Base-by-base conservation (phyloP, 1,140 invertebrate genomes). In the Sitobion miscanthi region DNA sequence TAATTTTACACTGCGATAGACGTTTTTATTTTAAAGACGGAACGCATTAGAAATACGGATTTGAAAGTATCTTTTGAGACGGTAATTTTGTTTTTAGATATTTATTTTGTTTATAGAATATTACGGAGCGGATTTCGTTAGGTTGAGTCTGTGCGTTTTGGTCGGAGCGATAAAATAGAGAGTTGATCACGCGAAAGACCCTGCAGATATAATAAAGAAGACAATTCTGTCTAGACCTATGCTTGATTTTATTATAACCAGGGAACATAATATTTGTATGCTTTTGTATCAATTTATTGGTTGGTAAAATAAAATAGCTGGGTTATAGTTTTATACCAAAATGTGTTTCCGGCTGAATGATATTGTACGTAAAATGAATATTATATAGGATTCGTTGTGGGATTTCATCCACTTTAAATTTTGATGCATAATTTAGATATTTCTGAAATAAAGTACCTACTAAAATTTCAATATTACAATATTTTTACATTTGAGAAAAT, bases 101-200 rank as follows among this genome's bases (percentile, higher is more conserved):
- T 77, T n/a, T n/a, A 77, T 77, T 77, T n/a, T 5, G 62, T 17
- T 77, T n/a, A 69, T 77, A 35, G 14, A 17, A 2, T 77, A n/a
- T 77, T n/a, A n/a, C 4, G n/a, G 14, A 77, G n/a, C 4, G 14
- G 62, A 25, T 45, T 85, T 45, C 21, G 5, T 42, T 45, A 23
- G 42, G 45, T 11, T 14, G 85, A 38, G 25, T 45, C 30, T 30
- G 6, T 20, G 4, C 1, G 11, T 20, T n/a, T 85, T 85, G 9
- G 23, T 85, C 35, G 20, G 5, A 35, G 20, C 6, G 35, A 83
- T 45, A 38, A 85, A 42, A 30, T 62, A 57, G 35, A 20, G 14
- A n/a, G 25, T 8, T 42, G 30, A 77, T 91, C n/a, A 82, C 47
- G 17, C n/a, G 77, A 83, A 91, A 83, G 77, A 92, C 91, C 91